Evolutionary conservation across 2,888 invertebrate species (phyloP).

Genomic region (Junonia oenone): DNA sequence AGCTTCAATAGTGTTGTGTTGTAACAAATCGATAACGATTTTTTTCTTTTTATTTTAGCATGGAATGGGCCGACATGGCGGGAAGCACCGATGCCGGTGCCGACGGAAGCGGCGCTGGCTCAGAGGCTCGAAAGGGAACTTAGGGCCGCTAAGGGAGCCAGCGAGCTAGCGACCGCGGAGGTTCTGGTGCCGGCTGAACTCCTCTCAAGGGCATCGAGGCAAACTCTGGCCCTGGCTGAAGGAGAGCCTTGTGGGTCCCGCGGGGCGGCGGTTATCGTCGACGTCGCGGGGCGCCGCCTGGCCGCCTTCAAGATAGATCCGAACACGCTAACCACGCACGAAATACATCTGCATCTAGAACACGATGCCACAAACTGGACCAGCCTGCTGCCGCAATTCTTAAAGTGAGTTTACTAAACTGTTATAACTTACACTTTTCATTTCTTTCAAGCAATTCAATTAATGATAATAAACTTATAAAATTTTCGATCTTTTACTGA

Average conservation of each 20-base stretch:
- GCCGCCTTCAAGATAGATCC: constrained; percentile 93
- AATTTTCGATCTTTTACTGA: too few relatives aligned
- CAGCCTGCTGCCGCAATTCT: constrained; percentile 91
- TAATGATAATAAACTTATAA: too few relatives aligned
- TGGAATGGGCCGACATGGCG: constrained; percentile 72
- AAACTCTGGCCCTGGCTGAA: constrained; percentile 90
- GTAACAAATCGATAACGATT: constrained; percentile 29
- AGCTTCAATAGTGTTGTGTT: neutral
- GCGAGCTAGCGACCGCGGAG: constrained; percentile 89
- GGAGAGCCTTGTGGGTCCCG: constrained; percentile 93
- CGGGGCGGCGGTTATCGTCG: constrained; percentile 91
- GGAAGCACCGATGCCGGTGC: constrained; percentile 71
- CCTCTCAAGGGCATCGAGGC: constrained; percentile 87
- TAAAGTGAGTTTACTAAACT: constrained; percentile 84
- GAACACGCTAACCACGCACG: constrained; percentile 92
- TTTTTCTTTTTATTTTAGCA: constrained; percentile 56
- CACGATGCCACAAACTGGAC: constrained; percentile 94
- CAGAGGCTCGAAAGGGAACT: constrained; percentile 88
- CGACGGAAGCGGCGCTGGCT: constrained; percentile 84
- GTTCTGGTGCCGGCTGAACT: constrained; percentile 91
- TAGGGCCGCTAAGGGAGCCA: constrained; percentile 87
- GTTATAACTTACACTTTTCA: neutral
- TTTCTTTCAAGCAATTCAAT: neutral
- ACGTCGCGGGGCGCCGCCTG: constrained; percentile 88
- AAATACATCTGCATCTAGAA: constrained; percentile 91